Base-by-base conservation (phyloP, 2,797 vertebrate species). In the Chelmon rostratus region DNA sequence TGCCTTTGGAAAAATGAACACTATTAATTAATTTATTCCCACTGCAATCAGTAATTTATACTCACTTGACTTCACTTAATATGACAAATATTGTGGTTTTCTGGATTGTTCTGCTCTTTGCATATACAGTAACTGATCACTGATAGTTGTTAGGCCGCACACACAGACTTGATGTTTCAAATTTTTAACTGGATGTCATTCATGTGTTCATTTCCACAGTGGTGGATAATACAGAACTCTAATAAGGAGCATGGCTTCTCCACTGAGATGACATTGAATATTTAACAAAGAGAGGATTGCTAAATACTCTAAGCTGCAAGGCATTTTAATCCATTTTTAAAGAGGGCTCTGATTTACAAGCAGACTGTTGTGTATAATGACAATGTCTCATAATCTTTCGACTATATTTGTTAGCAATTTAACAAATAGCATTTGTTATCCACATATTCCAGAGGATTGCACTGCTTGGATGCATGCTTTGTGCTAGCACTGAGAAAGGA, bases 21-120 rank as follows among this genome's bases (percentile, higher is more conserved):
- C 52, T 25, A 62, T 46, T 38, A 38, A 69, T 44, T 35, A 16
- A 66, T 58, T 40, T 59, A 57, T 70, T 74, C 23, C 66, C 53
- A 69, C 42, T 40, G 49, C n/a, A 56, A 35, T 56, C 35, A 70
- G 21, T 42, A 49, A 50, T 9, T 50, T 37, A 59, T 10, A 50
- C 47, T 59, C 57, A 31, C 15, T 21, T 46, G 37, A n/a, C 35
- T 46, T 50, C 28, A n/a, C 25, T 56, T 62, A n/a, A 40, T 37
- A 44, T 28, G 44, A 21, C 19, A 44, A 65, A 28, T 44, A n/a
- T 49, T 1, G 4, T 18, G 4, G 13, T 12, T 49, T 40, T 47
- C 11, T 31, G 21, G 33, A 10, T 46, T 53, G 13, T 56, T n/a
- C 9, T 11, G 13, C 49, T 57, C 8, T 49, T 62, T 54, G 23